Evolutionary conservation across 1,140 invertebrate genomes (phyloP), one percentile per base, ranked within the genome.

Genomic region (Drosophila tani): DNA sequence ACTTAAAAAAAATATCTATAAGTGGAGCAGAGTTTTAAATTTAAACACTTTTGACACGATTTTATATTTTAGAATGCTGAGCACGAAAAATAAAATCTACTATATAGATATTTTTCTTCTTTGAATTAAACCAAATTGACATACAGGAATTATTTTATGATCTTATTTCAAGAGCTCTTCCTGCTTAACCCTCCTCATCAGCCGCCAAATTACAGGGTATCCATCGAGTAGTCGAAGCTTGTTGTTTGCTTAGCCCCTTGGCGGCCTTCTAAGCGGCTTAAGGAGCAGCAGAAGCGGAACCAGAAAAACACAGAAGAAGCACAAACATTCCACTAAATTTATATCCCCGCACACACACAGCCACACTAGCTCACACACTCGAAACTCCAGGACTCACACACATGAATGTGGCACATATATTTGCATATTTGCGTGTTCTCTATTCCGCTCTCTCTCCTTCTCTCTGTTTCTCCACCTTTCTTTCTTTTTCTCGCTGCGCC

Each of bases 351-450:
- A 38, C 53, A n/a, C 51, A 56, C 55, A 56, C 15, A 60, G 32
- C 43, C 55, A 68, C 43, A 80, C 24, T 50, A 29, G 47, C 7
- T 1, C 29, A 29, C 55, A 67, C 68, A 65, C 46, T 24, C 62
- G 27, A 11, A 21, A 58, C 51, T 64, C 51, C 62, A 41, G 51
- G 51, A 67, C 57, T 82, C 50, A 75, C 60, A 79, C 59, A 66
- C 64, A 77, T 66, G 62, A 62, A 66, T 47, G 46, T 60, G 67
- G 53, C 69, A 73, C 67, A 55, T 53, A 75, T 79, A 88, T 88
- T 88, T 85, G 85, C 85, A 90, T 90, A 90, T 90, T 90, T 90
- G 85, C 85, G 85, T 90, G 85, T 90, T 81, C 75, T 77, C 83
- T 73, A 62, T 66, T 71, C 81, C 75, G 79, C 76, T 83, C 80